These are phyloP conservation scores for Anolis apletophallus DNA, from an alignment of 2,797 vertebrate species.

Conservation along the genomic window DNA sequence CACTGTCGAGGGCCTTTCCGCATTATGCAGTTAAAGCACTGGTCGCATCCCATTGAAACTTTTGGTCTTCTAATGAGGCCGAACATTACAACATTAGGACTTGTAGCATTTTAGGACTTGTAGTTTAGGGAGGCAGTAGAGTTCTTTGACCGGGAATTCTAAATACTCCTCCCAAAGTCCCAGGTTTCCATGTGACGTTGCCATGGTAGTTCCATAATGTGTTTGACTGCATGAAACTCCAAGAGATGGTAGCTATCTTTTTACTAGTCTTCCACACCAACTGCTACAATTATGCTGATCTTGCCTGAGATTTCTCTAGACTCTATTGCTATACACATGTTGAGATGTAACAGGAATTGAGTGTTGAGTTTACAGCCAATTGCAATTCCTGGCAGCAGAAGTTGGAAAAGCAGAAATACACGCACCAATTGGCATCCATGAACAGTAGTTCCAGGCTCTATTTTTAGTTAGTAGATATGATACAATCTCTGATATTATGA, in stretches of 20 bases:
- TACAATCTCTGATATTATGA: background rate
- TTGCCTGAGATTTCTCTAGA: background rate
- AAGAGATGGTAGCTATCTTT: background rate
- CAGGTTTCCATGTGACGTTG: too few species aligned
- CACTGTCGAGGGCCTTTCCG: background rate
- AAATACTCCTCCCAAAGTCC: too few species aligned
- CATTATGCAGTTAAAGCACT: too few species aligned
- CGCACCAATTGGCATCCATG: background rate
- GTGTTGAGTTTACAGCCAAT: background rate
- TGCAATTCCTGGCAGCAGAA: background rate
- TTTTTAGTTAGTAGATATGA: background rate
- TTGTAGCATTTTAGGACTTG: too few species aligned
- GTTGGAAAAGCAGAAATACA: conserved; percentile 15
- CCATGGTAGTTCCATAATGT: background rate
- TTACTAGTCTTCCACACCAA: conserved; percentile 1
- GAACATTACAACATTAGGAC: too few species aligned
- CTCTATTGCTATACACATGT: background rate
- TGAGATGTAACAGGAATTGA: conserved; percentile 10
- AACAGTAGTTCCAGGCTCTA: background rate
- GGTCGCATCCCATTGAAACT: too few species aligned
- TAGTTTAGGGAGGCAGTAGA: too few species aligned
- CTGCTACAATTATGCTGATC: conserved; percentile 5
- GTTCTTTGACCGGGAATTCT: too few species aligned
- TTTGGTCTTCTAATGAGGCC: too few species aligned
- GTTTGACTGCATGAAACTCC: background rate